Evolutionary conservation across 2,888 invertebrate genomes (phyloP), one percentile per base, ranked within the genome.

Genomic region (Agapostemon virescens): DNA sequence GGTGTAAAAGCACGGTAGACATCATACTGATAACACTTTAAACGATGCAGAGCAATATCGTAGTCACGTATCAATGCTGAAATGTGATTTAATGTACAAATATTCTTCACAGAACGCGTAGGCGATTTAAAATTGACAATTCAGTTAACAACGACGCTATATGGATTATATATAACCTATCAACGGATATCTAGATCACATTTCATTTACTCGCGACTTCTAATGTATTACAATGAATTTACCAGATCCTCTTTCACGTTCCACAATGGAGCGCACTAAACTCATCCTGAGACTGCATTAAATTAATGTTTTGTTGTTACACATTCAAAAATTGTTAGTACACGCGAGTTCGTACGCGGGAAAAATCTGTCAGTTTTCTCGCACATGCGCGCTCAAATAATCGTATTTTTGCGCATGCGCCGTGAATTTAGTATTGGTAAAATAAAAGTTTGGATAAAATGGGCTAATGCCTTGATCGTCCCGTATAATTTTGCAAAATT

Each of bases 1-100:
- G 93, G 93, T 74, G 94, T 93, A 80, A 96, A 94, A 52, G 96
- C 95, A 79, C 94, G 94, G 93, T 95, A 96, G 49, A 95, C 95
- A 90, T 96, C 96, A 79, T 94, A 93, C 69, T 93, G 93, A 69
- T 94, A 92, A 55, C 96, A 96, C 85, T 95, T 94, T 69, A 96
- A 93, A 68, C 96, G 94, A 77, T 93, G 93, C 80, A 96, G 89
- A 11, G 95, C 94, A 87, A 94, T 94, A 88, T 96, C 96, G 89
- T 95, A 96, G 85, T 94, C 94, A 69, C 81, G 82, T 79, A 85
- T 83, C n/a, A 85, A 83, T 75, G 83, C 92, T 91, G 63, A 89
- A 88, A 69, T 0, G 36, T 5, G 2, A 1, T 63, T 26, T 52
- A 42, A 30, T 23, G 26, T 42, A 38, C 17, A 5, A 74, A 49